These are phyloP conservation scores for Melieria crassipennis DNA, from an alignment of 2,888 invertebrate species.

Conservation along the genomic window DNA sequence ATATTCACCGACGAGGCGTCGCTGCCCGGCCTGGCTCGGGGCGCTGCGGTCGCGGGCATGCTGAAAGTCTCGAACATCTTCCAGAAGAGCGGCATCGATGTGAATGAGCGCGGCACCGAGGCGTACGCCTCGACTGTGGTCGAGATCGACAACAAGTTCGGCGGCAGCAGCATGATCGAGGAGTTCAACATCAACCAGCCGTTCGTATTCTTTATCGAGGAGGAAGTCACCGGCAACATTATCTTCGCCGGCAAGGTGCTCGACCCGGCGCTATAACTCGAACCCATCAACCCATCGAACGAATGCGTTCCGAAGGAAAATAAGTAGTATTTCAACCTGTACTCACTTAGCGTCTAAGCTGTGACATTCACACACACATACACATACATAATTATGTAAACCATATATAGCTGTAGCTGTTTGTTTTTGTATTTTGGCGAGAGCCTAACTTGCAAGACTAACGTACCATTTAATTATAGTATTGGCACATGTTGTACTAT, in stretches of 20 bases:
- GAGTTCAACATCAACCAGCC: constrained; percentile 78
- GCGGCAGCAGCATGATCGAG: constrained; percentile 68
- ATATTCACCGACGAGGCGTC: constrained; percentile 78
- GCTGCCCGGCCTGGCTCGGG: constrained; percentile 74
- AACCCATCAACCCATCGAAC: not conserved
- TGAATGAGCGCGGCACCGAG: constrained; percentile 79
- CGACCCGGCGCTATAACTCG: constrained; percentile 68
- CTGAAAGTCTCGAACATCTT: constrained; percentile 75
- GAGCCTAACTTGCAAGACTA: no score
- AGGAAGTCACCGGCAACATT: constrained; percentile 77
- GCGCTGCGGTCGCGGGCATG: constrained; percentile 68
- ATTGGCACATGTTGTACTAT: no score
- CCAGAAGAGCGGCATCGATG: constrained; percentile 80
- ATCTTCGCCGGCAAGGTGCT: constrained; percentile 79
- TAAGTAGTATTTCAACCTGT: no score
- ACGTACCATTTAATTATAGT: no score
- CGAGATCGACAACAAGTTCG: constrained; percentile 77
- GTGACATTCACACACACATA: no score
- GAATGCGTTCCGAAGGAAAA: not conserved
- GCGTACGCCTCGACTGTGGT: constrained; percentile 75
- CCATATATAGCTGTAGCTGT: no score
- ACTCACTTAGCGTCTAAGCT: no score
- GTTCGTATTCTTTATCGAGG: constrained; percentile 83
- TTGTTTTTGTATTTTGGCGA: no score
- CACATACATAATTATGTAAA: no score